These are phyloP conservation scores for Malacoctenus gilli DNA, from an alignment of 2,797 vertebrate genomes.

Conservation along the genomic window DNA sequence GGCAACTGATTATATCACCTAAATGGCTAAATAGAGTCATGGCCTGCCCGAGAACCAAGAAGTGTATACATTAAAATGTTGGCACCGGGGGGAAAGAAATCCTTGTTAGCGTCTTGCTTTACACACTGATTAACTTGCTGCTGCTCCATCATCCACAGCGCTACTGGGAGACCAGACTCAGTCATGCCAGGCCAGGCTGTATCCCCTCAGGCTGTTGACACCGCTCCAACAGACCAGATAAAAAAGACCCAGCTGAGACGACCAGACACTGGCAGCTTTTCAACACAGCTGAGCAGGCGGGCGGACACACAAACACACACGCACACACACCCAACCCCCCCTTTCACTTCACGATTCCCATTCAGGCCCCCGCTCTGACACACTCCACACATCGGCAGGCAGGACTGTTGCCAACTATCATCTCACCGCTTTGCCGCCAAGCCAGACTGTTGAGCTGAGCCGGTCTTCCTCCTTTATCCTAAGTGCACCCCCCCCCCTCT, in stretches of 20 bases:
- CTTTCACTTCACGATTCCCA: conserved; percentile 26
- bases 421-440: conserved; percentile 52
- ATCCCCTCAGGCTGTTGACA: conserved; percentile 74
- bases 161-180: conserved; percentile 53
- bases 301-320: conserved; percentile 31
- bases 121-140: conserved; percentile 47
- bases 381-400: conserved; percentile 62
- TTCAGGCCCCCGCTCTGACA: conserved; percentile 58
- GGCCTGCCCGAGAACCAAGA: background rate
- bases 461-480: conserved; percentile 27
- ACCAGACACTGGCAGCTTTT: conserved; percentile 74
- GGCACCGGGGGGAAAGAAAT: conserved; percentile 1
- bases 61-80: conserved; percentile 16
- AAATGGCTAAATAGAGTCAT: background rate
- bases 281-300: conserved; percentile 75
- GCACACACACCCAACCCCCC: conserved; percentile 11
- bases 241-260: conserved; percentile 76
- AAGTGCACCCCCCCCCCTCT: conserved; percentile 19
- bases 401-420: conserved; percentile 63
- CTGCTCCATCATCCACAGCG: conserved; percentile 32
- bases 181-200: conserved; percentile 53
- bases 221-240: conserved; percentile 75
- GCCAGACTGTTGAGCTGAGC: conserved; percentile 46
- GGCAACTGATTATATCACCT: background rate
- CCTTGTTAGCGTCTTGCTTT: conserved; percentile 22